These are phyloP conservation scores for Sinocyclocheilus anophthalmus DNA, from an alignment of 2,113 vertebrate genomes.

Conservation along the genomic window DNA sequence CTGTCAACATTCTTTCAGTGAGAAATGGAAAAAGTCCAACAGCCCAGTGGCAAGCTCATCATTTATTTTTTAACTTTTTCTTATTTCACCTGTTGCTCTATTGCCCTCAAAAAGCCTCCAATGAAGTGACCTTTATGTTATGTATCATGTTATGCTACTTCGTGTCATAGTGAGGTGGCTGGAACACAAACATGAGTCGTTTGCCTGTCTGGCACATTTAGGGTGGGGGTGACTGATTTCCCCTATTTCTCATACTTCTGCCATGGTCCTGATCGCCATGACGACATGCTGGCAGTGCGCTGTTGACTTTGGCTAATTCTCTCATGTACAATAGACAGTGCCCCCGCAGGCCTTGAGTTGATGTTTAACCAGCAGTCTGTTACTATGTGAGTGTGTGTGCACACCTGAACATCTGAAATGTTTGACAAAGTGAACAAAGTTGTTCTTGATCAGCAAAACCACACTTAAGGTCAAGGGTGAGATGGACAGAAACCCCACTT, in stretches of 20 bases:
- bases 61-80: not conserved
- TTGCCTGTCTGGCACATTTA: slow-evolving; percentile 19
- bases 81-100: not conserved
- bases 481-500: not conserved
- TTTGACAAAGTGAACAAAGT: slow-evolving; percentile 21
- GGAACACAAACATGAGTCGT: not conserved
- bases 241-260: slow-evolving; percentile 21
- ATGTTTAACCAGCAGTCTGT: slow-evolving; percentile 53
- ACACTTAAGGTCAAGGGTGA: not conserved
- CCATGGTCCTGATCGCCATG: slow-evolving; percentile 41
- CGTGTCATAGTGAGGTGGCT: not conserved
- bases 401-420: not conserved
- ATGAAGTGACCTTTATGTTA: not conserved
- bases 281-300: slow-evolving; percentile 16
- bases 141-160: not conserved
- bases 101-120: not conserved
- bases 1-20: slow-evolving; percentile 12
- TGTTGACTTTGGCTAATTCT: slow-evolving; percentile 48
- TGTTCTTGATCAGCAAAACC: not conserved
- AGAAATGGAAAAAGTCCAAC: not conserved
- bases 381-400: not conserved
- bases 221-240: not conserved
- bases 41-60: not conserved
- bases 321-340: slow-evolving; percentile 29
- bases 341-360: slow-evolving; percentile 39